Conservation (phyloP, 2,888 invertebrate species). For the Caenorhabditis wallacei region DNA sequence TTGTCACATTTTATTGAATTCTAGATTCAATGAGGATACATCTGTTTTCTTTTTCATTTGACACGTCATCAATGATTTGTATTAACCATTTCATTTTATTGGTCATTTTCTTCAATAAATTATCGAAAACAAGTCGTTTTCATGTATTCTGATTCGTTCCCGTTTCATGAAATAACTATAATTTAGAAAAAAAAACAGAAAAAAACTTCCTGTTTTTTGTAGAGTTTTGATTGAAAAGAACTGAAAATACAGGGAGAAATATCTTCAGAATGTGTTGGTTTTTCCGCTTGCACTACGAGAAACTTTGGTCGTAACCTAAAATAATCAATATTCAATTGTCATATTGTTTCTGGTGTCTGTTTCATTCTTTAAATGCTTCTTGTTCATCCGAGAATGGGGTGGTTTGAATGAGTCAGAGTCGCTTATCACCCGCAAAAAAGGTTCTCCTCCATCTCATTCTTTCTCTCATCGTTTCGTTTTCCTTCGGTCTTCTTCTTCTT, state of each 20-base stretch:
- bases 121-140: not conserved
- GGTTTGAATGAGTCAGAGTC: slow-evolving; percentile 42
- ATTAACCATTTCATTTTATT: slow-evolving; percentile 16
- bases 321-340: not conserved
- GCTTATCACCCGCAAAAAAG: slow-evolving; percentile 58
- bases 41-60: slow-evolving; percentile 16
- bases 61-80: slow-evolving; percentile 20
- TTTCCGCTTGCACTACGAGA: too few relatives aligned
- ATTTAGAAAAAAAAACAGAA: too few relatives aligned
- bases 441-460: slow-evolving; percentile 52
- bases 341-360: not conserved
- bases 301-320: too few relatives aligned
- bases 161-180: not conserved
- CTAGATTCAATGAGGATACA: not conserved
- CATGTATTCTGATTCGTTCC: slow-evolving; percentile 11
- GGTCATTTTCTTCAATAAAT: not conserved
- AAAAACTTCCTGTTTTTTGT: too few relatives aligned
- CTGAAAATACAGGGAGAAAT: too few relatives aligned
- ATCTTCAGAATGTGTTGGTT: too few relatives aligned
- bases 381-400: slow-evolving; percentile 38
- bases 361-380: slow-evolving; percentile 28
- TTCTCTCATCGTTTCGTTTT: slow-evolving; percentile 58
- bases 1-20: slow-evolving; percentile 18
- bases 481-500: slow-evolving; percentile 38
- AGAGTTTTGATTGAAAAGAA: too few relatives aligned